Conservation (phyloP, 2,797 vertebrate genomes). For the Arnoldichthys spilopterus region DNA sequence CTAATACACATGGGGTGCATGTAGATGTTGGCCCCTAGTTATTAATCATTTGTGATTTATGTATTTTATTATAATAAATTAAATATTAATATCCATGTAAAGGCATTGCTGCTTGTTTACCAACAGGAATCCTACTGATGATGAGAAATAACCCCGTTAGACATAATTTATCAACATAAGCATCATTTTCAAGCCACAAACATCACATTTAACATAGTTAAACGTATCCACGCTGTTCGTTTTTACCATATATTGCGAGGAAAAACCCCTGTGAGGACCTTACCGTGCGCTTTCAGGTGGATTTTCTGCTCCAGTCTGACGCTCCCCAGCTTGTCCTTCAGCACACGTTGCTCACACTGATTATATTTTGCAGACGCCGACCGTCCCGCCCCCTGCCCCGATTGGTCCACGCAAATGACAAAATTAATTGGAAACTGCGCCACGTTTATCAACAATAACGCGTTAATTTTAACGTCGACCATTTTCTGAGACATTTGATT, state of each 20-base stretch:
- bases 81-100: not conserved
- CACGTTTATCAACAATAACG: not conserved
- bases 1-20: not conserved
- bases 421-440: not conserved
- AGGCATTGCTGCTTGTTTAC: not conserved
- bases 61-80: not conserved
- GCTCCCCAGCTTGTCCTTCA: conserved; percentile 44
- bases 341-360: conserved; percentile 45
- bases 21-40: not conserved
- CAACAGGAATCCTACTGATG: no score
- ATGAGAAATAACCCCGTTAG: not conserved
- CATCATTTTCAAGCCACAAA: not conserved
- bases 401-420: conserved; percentile 43
- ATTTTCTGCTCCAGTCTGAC: conserved; percentile 26
- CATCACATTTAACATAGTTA: not conserved
- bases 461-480: not conserved
- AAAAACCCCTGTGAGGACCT: conserved; percentile 27
- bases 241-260: no score
- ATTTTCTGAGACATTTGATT: no score
- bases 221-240: not conserved
- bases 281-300: conserved; percentile 49
- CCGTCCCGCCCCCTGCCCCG: conserved; percentile 44
- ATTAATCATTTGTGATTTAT: no score
- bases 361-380: conserved; percentile 50
- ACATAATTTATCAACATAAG: no score